These are phyloP conservation scores for Karalla daura DNA, from an alignment of 2,797 vertebrate genomes.

Conservation along the genomic window DNA sequence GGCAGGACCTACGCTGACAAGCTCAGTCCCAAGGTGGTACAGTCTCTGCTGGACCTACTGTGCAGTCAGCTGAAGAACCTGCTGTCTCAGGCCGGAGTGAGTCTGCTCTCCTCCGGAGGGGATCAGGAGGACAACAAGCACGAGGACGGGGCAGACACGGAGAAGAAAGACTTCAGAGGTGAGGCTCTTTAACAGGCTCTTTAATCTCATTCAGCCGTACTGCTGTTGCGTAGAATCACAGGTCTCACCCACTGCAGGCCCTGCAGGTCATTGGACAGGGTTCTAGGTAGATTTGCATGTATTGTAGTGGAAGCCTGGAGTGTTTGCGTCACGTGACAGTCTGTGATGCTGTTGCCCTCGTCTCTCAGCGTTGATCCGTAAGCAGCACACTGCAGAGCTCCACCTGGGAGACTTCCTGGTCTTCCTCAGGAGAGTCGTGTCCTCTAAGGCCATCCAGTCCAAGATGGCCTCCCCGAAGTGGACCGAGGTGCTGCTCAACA, in stretches of 20 bases:
- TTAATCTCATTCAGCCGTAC: no score
- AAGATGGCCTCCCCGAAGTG: conserved; percentile 99
- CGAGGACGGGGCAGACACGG: conserved; percentile 86
- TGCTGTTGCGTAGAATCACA: no score
- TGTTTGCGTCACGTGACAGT: no score
- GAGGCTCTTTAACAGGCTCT: no score
- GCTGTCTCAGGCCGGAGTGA: conserved; percentile 91
- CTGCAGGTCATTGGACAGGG: no score
- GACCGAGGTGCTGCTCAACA: conserved; percentile 98
- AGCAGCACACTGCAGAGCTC: conserved; percentile 93
- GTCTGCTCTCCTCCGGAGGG: conserved; percentile 84
- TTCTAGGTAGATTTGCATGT: no score
- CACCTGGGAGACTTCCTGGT: conserved; percentile 98
- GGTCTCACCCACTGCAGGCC: no score
- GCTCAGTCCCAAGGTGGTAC: conserved; percentile 95
- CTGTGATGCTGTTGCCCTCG: background rate
- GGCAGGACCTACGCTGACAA: conserved; percentile 95
- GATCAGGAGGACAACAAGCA: conserved; percentile 84
- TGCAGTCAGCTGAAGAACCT: conserved; percentile 98
- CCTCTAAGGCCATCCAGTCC: conserved; percentile 98
- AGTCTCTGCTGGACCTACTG: conserved; percentile 95
- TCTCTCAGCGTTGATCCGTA: conserved; percentile 88
- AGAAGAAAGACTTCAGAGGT: conserved; percentile 96
- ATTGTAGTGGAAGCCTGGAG: no score
- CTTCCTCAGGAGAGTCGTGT: conserved; percentile 95